Percentiles rank a stretch among this genome's conserved stretches.
These are phyloP conservation scores for Paratrypauchen microcephalus DNA, from an alignment of 2,797 vertebrate genomes.

Conservation along the genomic window DNA sequence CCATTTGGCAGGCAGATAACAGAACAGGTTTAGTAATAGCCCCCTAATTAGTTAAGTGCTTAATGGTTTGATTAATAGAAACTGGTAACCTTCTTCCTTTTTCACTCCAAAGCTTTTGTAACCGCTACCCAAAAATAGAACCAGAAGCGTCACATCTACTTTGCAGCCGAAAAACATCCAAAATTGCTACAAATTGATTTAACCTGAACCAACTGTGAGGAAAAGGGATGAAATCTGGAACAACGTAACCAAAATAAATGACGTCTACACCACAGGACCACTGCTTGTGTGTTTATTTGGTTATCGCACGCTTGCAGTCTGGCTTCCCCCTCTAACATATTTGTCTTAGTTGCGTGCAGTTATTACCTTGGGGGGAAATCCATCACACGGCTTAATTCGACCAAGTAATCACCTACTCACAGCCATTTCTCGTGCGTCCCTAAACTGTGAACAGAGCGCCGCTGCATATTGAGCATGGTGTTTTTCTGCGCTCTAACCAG, in stretches of 20 bases:
- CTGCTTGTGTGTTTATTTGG: constrained; percentile 28
- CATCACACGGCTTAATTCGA: constrained; percentile 56
- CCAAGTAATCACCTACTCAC: constrained; percentile 58
- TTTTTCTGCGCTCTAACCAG: constrained; percentile 44
- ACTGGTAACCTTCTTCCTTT: background rate
- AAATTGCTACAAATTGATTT: constrained; percentile 7
- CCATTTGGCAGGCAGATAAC: background rate
- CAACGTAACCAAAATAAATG: constrained; percentile 14
- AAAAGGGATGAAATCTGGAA: constrained; percentile 4
- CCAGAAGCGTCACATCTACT: constrained; percentile 30
- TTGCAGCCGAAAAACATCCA: constrained; percentile 5
- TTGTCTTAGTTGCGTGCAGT: constrained; percentile 44
- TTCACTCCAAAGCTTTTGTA: background rate
- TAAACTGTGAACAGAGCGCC: constrained; percentile 47
- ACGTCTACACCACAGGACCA: constrained; percentile 13
- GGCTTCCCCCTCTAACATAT: constrained; percentile 37
- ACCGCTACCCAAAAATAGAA: constrained; percentile 12
- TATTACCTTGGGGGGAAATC: constrained; percentile 57
- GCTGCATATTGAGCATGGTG: constrained; percentile 43
- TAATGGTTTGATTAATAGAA: background rate
- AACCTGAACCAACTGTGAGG: constrained; percentile 13
- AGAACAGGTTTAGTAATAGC: background rate
- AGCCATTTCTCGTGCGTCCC: constrained; percentile 51
- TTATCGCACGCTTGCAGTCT: constrained; percentile 28
- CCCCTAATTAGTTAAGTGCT: background rate